Evolutionary conservation across 92 coral and sea anemone genomes (phyloP).

Genomic region (Zoanthus gigantus): DNA sequence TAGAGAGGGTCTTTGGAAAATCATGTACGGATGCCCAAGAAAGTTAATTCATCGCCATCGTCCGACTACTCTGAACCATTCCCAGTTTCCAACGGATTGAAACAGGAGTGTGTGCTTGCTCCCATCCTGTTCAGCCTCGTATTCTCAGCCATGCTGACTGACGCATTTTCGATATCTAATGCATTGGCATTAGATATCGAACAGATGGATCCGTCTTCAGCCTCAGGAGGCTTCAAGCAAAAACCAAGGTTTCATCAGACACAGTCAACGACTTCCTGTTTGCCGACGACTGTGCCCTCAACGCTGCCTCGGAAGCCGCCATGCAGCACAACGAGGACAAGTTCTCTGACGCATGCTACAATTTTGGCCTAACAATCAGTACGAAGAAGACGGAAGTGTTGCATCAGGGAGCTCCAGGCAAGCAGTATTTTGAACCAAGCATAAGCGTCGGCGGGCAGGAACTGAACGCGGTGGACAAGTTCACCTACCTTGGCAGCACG

Average conservation of each 20-base stretch:
- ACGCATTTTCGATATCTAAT: neutral
- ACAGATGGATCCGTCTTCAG: neutral
- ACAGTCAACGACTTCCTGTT: neutral
- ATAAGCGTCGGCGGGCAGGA: neutral
- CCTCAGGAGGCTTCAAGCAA: neutral
- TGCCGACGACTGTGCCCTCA: too few species aligned
- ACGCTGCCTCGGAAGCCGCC: neutral
- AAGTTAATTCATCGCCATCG: neutral
- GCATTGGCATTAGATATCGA: neutral
- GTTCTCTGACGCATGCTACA: neutral
- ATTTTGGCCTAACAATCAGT: neutral
- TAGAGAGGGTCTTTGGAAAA: neutral
- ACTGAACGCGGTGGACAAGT: constrained; percentile 1
- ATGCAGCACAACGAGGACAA: neutral
- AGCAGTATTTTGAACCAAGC: neutral
- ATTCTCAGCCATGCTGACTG: neutral
- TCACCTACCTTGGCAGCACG: neutral
- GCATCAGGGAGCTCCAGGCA: constrained; percentile 13
- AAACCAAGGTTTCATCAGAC: too few species aligned
- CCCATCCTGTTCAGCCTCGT: neutral
- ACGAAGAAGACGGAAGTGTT: neutral
- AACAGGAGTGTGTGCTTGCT: neutral
- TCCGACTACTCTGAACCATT: neutral
- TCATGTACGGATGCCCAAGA: neutral
- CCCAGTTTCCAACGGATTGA: neutral